Evolutionary conservation across 2,888 invertebrate genomes (phyloP), one percentile per base, ranked within the genome.

Genomic region (Microdon myrmicae): DNA sequence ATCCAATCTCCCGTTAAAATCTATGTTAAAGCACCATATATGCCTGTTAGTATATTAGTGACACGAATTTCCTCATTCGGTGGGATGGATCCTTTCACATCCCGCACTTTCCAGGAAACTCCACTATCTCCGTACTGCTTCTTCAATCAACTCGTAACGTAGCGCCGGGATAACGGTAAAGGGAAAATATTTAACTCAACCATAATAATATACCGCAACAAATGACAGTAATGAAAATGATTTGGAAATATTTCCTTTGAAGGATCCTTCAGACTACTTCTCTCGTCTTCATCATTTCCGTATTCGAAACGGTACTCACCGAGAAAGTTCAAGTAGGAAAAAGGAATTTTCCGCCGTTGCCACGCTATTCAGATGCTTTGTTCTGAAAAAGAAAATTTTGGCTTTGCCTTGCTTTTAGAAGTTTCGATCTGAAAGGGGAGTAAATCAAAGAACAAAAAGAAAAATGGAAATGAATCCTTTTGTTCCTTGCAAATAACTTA

Each of bases 201-300:
- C 58, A 51, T 61, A 43, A 58, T 58, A 64, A 64, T 64, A 64
- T 28, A 58, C 64, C 64, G 20, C 61, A 55, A 37, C 47, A 64
- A 64, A 64, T 64, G 64, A 64, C 64, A 64, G 51, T 64, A 64
- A 64, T 64, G 64, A 64, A 64, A 64, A 64, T 58, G 64, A 64
- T 64, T 64, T 37, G 64, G 58, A 64, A 58, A 64, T 64, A 64
- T 64, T 64, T 64, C 64, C 58, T 64, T 64, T 64, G 64, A 64
- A 64, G 64, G 51, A 64, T 58, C 64, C 64, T 64, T 64, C 64
- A 64, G 53, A 58, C 64, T 58, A 64, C 51, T 54, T 58, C 43
- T 43, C 34, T 19, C 26, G 17, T 23, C 43, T 17, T 38, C 25
- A 13, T 31, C 20, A 9, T 34, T 31, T n/a, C 17, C 32, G 26